These are phyloP conservation scores for Verasper variegatus DNA, from an alignment of 2,113 vertebrate species.

Conservation along the genomic window DNA sequence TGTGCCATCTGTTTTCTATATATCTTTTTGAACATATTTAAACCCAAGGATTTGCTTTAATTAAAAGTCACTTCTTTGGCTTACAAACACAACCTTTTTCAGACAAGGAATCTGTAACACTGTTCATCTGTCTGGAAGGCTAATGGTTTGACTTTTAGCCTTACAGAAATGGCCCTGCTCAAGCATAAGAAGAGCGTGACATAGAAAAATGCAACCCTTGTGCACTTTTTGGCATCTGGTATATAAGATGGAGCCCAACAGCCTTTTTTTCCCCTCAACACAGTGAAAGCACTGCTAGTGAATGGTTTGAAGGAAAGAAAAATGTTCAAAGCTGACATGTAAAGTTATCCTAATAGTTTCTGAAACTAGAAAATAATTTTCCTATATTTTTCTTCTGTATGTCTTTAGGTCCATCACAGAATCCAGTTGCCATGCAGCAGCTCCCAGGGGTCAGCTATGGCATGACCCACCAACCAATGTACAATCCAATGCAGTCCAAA, in stretches of 20 bases:
- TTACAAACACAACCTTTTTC: neutral
- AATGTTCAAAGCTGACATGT: neutral
- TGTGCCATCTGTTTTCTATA: slow-evolving; percentile 18
- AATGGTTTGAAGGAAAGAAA: neutral
- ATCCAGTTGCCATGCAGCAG: slow-evolving; percentile 82
- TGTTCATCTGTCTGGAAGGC: slow-evolving; percentile 2
- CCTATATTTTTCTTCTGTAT: slow-evolving; percentile 10
- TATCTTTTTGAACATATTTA: neutral
- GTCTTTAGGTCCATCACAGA: slow-evolving; percentile 89
- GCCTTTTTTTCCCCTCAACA: neutral
- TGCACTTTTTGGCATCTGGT: neutral
- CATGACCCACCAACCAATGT: slow-evolving; percentile 80
- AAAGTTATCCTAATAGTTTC: neutral
- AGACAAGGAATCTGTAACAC: neutral
- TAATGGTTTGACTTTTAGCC: neutral
- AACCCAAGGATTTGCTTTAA: neutral
- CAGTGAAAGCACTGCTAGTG: neutral
- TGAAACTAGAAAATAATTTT: neutral
- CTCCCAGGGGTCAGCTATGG: slow-evolving; percentile 81
- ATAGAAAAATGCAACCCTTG: neutral
- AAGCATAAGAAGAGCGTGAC: neutral
- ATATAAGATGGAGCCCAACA: neutral
- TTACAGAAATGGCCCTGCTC: neutral
- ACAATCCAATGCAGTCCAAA: slow-evolving; percentile 84
- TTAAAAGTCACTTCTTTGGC: neutral